A percentile compares a stretch with the other conserved stretches of the same genome.
Evolutionary conservation across 1,140 invertebrate species (phyloP).

Genomic region (Bombus huntii): DNA sequence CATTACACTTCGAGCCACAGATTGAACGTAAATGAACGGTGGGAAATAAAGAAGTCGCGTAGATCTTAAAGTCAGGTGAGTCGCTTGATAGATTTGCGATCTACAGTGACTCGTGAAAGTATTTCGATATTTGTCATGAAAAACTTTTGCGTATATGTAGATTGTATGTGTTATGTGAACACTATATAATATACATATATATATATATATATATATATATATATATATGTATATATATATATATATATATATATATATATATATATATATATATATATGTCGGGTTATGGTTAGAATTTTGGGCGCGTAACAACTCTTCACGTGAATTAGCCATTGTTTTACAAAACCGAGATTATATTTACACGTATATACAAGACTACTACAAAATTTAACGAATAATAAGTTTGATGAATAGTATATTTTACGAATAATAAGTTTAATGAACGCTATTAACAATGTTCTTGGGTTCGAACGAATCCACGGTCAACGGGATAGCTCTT

Average conservation of each 20-base stretch:
- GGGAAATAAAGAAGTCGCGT: neutral
- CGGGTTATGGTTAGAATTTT: too few species aligned
- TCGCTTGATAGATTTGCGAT: neutral
- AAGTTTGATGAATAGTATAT: too few species aligned
- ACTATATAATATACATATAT: neutral
- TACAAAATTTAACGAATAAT: too few species aligned
- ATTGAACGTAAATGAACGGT: neutral
- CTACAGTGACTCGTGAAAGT: neutral
- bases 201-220: too few species aligned
- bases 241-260: neutral
- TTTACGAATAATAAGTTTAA: too few species aligned
- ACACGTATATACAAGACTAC: too few species aligned
- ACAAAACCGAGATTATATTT: too few species aligned
- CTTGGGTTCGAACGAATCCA: too few species aligned
- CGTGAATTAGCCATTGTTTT: too few species aligned
- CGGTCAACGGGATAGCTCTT: too few species aligned
- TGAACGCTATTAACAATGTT: too few species aligned
- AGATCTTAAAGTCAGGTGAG: neutral
- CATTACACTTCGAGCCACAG: slow-evolving; percentile 9
- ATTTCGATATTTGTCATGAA: neutral
- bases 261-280: neutral
- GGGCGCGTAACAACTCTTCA: too few species aligned
- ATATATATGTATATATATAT: neutral
- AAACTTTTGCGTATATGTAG: neutral
- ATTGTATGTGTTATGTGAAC: neutral